Conservation (phyloP, 2,888 invertebrate genomes). For the Scaeva pyrastri region DNA sequence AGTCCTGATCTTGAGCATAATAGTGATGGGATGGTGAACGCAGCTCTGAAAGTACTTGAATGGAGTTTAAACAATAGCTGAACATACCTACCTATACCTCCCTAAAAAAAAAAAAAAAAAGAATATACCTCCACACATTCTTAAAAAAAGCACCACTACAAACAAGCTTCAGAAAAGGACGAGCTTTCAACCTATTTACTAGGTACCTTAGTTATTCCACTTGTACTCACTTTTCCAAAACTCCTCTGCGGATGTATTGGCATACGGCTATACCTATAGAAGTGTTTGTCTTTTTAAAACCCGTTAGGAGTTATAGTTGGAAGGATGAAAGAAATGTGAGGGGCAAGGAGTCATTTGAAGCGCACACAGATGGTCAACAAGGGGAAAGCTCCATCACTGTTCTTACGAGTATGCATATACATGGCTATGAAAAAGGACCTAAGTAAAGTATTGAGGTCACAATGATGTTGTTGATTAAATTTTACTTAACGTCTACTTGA, state of each 20-base stretch:
- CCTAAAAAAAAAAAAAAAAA: neutral
- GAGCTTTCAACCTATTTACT: slow-evolving; percentile 61
- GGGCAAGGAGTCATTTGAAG: neutral
- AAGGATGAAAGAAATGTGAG: neutral
- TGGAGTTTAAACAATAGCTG: slow-evolving; percentile 40
- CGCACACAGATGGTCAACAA: slow-evolving; percentile 49
- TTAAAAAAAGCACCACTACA: neutral
- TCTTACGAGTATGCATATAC: neutral
- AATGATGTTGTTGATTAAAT: slow-evolving; percentile 67
- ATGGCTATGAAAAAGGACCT: slow-evolving; percentile 48
- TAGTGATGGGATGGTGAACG: slow-evolving; percentile 27
- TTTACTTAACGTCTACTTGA: slow-evolving; percentile 49
- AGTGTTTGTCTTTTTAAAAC: slow-evolving; percentile 43
- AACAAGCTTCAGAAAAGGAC: neutral
- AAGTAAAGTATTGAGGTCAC: slow-evolving; percentile 54
- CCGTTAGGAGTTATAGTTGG: neutral
- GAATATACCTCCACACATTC: neutral
- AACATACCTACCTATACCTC: neutral
- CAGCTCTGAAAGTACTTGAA: slow-evolving; percentile 57
- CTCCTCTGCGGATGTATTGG: slow-evolving; percentile 30
- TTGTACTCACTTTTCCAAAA: slow-evolving; percentile 6
- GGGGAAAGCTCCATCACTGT: slow-evolving; percentile 1
- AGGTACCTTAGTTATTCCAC: neutral
- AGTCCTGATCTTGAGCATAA: slow-evolving; percentile 17
- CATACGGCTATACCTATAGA: neutral